phyloP scores from a whole-genome alignment of 2,888 invertebrate species.

The Anodontia alba region DNA sequence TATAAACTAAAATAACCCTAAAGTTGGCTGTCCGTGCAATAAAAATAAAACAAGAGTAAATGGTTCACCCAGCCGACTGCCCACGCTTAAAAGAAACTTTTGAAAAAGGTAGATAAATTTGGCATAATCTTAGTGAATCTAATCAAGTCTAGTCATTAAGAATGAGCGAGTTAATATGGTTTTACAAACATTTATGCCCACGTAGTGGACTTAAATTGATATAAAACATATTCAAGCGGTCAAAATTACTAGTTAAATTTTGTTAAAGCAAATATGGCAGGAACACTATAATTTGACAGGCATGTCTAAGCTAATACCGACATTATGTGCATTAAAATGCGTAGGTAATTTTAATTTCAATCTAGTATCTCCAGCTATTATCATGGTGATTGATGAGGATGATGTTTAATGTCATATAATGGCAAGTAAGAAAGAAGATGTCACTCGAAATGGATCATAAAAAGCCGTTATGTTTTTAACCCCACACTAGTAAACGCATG shows the following conservation, averaged over 20 bases:
- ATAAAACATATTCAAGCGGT: background rate
- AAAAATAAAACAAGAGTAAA: slow-evolving; percentile 10
- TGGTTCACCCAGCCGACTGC: slow-evolving; percentile 6
- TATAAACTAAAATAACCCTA: background rate
- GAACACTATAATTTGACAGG: slow-evolving; percentile 1
- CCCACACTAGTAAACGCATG: background rate
- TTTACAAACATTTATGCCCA: background rate
- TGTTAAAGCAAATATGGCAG: background rate
- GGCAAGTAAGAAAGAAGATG: background rate
- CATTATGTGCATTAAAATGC: background rate
- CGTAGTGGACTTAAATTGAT: background rate
- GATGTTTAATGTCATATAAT: slow-evolving; percentile 8
- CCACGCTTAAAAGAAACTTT: slow-evolving; percentile 15
- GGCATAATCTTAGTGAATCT: background rate
- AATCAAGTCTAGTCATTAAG: slow-evolving; percentile 10
- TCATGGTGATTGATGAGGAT: background rate
- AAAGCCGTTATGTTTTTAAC: slow-evolving; percentile 13
- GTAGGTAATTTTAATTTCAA: slow-evolving; percentile 5
- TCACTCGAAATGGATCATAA: background rate
- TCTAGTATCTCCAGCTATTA: background rate
- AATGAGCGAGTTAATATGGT: slow-evolving; percentile 1
- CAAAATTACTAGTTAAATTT: background rate
- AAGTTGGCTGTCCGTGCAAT: background rate
- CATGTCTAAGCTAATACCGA: background rate
- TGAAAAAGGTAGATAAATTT: background rate